phyloP scores from a whole-genome alignment of 2,113 vertebrate species.

The Rhinopomastus cyanomelas region DNA sequence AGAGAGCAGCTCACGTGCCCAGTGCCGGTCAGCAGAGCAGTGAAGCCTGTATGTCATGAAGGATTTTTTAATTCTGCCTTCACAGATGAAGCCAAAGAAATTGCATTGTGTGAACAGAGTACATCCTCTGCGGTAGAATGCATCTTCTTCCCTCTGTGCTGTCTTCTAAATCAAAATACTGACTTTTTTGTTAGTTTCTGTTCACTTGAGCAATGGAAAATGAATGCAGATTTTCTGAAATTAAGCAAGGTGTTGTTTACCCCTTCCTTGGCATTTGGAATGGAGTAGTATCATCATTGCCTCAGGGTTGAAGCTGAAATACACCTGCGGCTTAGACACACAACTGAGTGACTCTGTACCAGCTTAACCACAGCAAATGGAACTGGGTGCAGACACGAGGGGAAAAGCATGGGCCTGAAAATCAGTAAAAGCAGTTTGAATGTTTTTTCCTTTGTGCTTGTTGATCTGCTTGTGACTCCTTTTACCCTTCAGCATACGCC shows the following conservation, averaged over 20 bases:
- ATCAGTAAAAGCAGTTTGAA: background rate
- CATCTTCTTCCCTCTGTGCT: background rate
- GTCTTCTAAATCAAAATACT: background rate
- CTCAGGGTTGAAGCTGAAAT: background rate
- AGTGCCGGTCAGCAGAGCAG: background rate
- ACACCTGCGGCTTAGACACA: background rate
- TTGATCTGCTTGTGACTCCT: background rate
- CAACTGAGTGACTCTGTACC: background rate
- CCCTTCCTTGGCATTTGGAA: background rate
- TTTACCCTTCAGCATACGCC: background rate
- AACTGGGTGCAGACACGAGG: background rate
- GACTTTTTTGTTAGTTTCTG: background rate
- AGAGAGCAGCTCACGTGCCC: background rate
- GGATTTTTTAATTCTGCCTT: background rate
- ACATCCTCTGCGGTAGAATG: background rate
- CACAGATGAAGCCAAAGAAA: constrained; percentile 23
- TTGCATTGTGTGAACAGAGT: background rate
- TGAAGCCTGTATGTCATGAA: background rate
- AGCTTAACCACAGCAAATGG: background rate
- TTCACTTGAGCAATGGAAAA: background rate
- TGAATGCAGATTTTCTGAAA: background rate
- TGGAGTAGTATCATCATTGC: background rate
- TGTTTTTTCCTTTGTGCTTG: background rate
- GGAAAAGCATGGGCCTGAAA: background rate
- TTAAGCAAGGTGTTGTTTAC: background rate